Percentiles rank a stretch among this genome's conserved stretches.
Evolutionary conservation across 2,888 invertebrate species (phyloP).

Genomic region (Andricus quercusramuli): DNA sequence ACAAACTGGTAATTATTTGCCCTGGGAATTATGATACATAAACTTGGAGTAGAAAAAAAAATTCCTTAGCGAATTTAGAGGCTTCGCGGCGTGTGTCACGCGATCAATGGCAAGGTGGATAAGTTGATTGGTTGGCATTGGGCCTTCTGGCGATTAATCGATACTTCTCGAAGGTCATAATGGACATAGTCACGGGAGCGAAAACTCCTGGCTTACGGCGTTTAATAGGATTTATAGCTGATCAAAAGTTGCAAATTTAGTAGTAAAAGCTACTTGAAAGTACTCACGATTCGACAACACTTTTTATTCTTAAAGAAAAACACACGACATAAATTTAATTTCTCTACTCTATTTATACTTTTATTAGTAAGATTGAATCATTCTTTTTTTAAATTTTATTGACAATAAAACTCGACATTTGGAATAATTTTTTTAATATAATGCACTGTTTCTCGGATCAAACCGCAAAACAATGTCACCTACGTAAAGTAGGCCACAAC

Average conservation of each 20-base stretch:
- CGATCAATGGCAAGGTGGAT: slow-evolving; percentile 37
- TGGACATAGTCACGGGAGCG: slow-evolving; percentile 24
- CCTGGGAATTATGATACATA: slow-evolving; percentile 26
- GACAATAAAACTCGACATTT: not conserved
- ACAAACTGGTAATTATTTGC: slow-evolving; percentile 22
- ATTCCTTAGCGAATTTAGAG: slow-evolving; percentile 22
- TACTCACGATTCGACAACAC: not conserved
- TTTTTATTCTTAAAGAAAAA: not conserved
- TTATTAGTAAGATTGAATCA: not conserved
- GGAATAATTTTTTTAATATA: not conserved
- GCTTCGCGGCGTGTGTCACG: slow-evolving; percentile 29
- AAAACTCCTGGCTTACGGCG: slow-evolving; percentile 19
- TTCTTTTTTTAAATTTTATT: not conserved
- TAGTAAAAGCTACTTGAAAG: not conserved
- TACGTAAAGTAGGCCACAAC: slow-evolving; percentile 17
- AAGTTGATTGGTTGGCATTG: slow-evolving; percentile 41
- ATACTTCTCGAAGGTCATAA: slow-evolving; percentile 37
- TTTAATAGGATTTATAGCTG: slow-evolving; percentile 16
- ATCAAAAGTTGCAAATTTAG: slow-evolving; percentile 5
- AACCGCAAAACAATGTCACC: slow-evolving; percentile 27
- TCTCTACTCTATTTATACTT: not conserved
- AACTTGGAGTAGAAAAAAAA: slow-evolving; percentile 35
- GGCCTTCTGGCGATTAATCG: slow-evolving; percentile 33
- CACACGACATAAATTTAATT: not conserved
- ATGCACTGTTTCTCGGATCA: not conserved